These are phyloP conservation scores for Eulemur macaco DNA, from an alignment of 2,113 vertebrate species.

Conservation along the genomic window DNA sequence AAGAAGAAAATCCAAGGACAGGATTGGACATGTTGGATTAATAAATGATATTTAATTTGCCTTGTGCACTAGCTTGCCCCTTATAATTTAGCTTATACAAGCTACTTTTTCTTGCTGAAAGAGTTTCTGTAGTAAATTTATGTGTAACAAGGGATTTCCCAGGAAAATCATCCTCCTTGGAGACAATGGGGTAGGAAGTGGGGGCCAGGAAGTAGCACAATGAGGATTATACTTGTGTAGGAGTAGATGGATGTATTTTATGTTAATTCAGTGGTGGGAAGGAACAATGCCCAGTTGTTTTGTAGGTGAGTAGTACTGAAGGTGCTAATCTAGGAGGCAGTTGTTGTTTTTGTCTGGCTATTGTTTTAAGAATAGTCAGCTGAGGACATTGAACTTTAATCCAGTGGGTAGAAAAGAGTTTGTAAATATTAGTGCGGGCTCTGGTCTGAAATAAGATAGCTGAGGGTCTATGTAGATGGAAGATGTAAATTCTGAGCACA, in stretches of 20 bases:
- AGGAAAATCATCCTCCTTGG: not conserved
- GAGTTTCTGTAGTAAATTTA: not conserved
- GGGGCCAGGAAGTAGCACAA: not conserved
- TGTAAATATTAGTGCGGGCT: not conserved
- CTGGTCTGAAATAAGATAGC: not conserved
- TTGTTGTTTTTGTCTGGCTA: not conserved
- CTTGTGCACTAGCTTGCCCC: not conserved
- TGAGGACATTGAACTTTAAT: not conserved
- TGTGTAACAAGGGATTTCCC: not conserved
- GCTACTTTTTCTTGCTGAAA: not conserved
- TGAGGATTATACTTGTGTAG: not conserved
- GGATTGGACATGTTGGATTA: not conserved
- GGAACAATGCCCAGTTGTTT: not conserved
- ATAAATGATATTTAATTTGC: not conserved
- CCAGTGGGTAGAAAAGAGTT: not conserved
- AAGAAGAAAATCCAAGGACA: not conserved
- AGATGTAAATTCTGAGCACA: not conserved
- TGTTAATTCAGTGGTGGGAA: not conserved
- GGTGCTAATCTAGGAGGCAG: not conserved
- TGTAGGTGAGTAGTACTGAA: not conserved
- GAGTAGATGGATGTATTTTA: slow-evolving; percentile 7
- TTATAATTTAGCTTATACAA: not conserved
- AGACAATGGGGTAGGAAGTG: not conserved
- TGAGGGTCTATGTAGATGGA: not conserved
- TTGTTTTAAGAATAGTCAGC: slow-evolving; percentile 5